Evolutionary conservation across 2,888 invertebrate species (phyloP).

Genomic region (Lacanobia wlatinum): DNA sequence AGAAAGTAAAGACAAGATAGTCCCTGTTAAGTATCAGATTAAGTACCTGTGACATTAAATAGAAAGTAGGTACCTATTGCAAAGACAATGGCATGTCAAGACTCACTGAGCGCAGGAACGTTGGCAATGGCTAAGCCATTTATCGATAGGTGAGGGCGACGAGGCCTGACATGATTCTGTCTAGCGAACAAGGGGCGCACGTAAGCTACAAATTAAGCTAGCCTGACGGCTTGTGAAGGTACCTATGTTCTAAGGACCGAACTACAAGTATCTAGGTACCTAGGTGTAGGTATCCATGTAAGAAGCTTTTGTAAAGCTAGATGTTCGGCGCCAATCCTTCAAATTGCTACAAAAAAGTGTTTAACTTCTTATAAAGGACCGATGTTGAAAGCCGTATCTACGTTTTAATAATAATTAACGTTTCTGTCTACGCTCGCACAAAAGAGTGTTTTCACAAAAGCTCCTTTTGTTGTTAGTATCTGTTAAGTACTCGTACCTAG

Average conservation of each 20-base stretch:
- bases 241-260: not conserved
- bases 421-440: constrained; percentile 56
- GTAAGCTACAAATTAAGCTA: constrained; percentile 18
- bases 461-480: constrained; percentile 56
- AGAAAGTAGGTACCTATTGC: constrained; percentile 17
- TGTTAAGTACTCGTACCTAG: constrained; percentile 52
- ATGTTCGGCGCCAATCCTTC: constrained; percentile 11
- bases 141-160: constrained; percentile 20
- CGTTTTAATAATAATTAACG: constrained; percentile 63
- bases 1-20: constrained; percentile 20
- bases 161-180: constrained; percentile 15
- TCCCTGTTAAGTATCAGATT: constrained; percentile 30
- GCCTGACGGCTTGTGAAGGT: not conserved
- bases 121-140: constrained; percentile 20
- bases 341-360: constrained; percentile 37
- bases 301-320: not conserved
- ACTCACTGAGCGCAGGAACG: constrained; percentile 17
- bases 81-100: constrained; percentile 39
- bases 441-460: constrained; percentile 61
- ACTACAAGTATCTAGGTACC: not conserved
- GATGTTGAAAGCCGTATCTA: constrained; percentile 36
- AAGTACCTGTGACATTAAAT: constrained; percentile 17
- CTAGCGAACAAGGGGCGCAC: constrained; percentile 1
- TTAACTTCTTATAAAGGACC: constrained; percentile 35
- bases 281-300: not conserved